Conservation (phyloP, 2,888 invertebrate species). For the Beris morrisii region DNA sequence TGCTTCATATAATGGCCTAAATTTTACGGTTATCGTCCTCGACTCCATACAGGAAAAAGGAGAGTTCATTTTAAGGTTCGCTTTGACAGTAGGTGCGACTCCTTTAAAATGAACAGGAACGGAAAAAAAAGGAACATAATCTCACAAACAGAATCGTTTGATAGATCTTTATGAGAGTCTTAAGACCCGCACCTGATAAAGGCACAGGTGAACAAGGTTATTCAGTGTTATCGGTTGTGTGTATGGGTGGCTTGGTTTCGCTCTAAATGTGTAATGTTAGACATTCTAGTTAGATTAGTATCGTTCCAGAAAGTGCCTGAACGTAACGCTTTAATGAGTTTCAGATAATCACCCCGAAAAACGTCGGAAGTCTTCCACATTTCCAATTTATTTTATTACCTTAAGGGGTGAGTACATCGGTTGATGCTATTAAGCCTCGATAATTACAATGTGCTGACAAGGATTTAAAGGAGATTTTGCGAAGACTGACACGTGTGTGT, state of each 20-base stretch:
- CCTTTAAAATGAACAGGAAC: constrained; percentile 2
- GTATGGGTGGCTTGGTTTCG: background rate
- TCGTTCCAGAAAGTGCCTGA: constrained; percentile 3
- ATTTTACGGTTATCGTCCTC: constrained; percentile 31
- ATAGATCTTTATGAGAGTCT: constrained; percentile 19
- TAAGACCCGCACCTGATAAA: background rate
- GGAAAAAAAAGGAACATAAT: background rate
- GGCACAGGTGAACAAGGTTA: background rate
- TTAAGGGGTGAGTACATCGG: too few relatives aligned
- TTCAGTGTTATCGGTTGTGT: background rate
- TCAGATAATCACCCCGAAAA: constrained; percentile 16
- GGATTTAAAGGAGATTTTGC: too few relatives aligned
- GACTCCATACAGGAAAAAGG: constrained; percentile 12
- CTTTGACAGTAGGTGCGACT: background rate
- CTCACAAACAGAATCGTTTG: constrained; percentile 16
- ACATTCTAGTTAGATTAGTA: constrained; percentile 13
- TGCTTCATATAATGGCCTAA: constrained; percentile 24
- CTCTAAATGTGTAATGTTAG: background rate
- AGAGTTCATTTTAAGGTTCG: constrained; percentile 21
- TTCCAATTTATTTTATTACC: too few relatives aligned
- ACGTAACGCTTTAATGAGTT: constrained; percentile 12
- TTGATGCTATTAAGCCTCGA: too few relatives aligned
- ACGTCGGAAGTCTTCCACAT: too few relatives aligned
- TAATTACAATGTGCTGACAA: too few relatives aligned
- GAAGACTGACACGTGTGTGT: too few relatives aligned